Evolutionary conservation across 2,113 vertebrate genomes (phyloP), one percentile per base, ranked within the genome.

Genomic region (Cnemophilus loriae): DNA sequence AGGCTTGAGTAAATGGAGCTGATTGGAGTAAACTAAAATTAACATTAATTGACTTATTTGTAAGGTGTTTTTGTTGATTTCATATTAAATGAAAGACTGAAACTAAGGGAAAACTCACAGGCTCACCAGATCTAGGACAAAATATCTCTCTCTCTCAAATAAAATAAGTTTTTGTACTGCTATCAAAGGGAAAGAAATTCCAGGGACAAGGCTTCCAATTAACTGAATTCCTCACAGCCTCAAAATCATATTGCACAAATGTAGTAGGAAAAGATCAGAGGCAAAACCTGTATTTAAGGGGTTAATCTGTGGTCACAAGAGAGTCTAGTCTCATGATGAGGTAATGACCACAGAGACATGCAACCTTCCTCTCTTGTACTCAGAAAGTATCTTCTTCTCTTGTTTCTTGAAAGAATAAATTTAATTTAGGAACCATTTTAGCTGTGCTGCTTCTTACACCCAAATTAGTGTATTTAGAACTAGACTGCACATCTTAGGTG

Each of bases 1-100:
- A 71, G 8, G 1, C 4, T 76, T 67, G 18, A 53, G 24, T 5
- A 8, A 87, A 80, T 17, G 5, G 16, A 89, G 3, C 3, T 37
- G 8, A 76, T 84, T 63, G 32, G 21, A 84, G 12, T 39, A 39
- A 80, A 76, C 10, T 35, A 37, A 53, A 89, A 46, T 41, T 39
- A 42, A 16, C 15, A 32, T 21, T 56, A 37, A 37, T 3, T 56
- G 17, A 12, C 2, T 79, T 82, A 30, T 11, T 20, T 0, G 0
- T 55, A 28, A 50, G 2, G 2, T 7, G 1, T 1, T 28, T 61
- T 71, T 68, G 35, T 47, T 49, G 39, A 35, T 84, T 53, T 60
- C n/a, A 30, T 15, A 30, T 78, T 60, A 44, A 90, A 52, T 28
- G 8, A 6, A 65, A 50, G 50, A 47, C 13, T 41, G 60, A 83